Evolutionary conservation across 2,797 vertebrate species (phyloP), one percentile per base, ranked within the genome.

Genomic region (Smutsia gigantea): DNA sequence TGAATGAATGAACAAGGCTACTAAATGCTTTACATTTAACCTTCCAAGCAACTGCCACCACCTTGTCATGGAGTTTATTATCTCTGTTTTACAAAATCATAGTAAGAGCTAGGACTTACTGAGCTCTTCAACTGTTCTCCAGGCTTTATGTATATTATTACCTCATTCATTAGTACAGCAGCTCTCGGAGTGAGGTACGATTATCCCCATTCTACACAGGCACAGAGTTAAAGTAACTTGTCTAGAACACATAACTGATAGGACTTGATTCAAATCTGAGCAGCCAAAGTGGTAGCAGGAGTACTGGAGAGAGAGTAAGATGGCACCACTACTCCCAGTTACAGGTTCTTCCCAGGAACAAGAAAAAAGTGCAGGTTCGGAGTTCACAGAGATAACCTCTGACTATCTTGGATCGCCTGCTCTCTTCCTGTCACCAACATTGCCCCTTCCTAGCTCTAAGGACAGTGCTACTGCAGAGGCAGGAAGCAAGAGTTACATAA

Each of bases 401-500:
- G 74, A 63, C 75, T 21, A 57, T 21, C 27, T 15, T 37, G 46
- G 87, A 51, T n/a, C 31, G 23, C 39, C 34, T 89, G 39, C 19
- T 21, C 7, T 49, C 19, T 94, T 85, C 69, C 59, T 29, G 31
- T 53, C 55, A 74, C 4, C 39, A 89, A 49, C 34, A 42, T 8
- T 66, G 49, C 11, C 31, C 31, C 10, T 74, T 85, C 83, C 29
- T 81, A 11, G 7, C 39, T 86, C 23, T n/a, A 88, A 69, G 49
- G 57, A 55, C 27, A 57, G 71, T 57, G 34, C 64, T 72, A 53
- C 85, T 66, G 51, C 31, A 0, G 5, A 63, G 69, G 46, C 39
- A 61, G 59, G 86, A 90, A 91, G 59, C 78, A 79, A 90, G 39
- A 19, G 53, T 92, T 90, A 74, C 39, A 94, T 71, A 94, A 93